Evolutionary conservation across 2,888 invertebrate species (phyloP).

Genomic region (Papilio demoleus): DNA sequence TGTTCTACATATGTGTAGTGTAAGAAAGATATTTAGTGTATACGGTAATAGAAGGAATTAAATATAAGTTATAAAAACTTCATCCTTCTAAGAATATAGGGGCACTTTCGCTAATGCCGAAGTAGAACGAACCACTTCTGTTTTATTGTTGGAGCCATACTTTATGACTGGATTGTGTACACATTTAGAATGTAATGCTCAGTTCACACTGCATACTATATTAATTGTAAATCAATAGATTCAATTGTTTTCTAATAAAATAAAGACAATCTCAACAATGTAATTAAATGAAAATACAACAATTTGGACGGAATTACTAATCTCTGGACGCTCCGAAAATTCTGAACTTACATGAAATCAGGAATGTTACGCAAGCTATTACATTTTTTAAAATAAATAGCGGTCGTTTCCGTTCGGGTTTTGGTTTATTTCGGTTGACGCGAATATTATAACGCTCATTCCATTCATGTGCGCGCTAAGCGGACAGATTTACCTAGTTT

Average conservation of each 20-base stretch:
- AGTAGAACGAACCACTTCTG: slow-evolving; percentile 78
- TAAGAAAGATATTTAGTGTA: slow-evolving; percentile 30
- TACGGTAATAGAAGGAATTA: slow-evolving; percentile 68
- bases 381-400: too few species aligned
- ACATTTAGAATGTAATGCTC: slow-evolving; percentile 69
- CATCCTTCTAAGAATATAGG: slow-evolving; percentile 74
- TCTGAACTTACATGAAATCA: too few species aligned
- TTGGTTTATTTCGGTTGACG: slow-evolving; percentile 80
- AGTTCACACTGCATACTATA: slow-evolving; percentile 44
- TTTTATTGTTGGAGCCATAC: slow-evolving; percentile 83
- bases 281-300: too few species aligned
- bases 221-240: slow-evolving; percentile 10
- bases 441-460: slow-evolving; percentile 80
- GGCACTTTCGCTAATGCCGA: slow-evolving; percentile 73
- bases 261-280: background rate
- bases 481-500: slow-evolving; percentile 62
- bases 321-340: too few species aligned
- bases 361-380: too few species aligned
- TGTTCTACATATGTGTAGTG: too few species aligned
- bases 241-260: background rate
- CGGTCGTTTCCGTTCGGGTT: slow-evolving; percentile 80
- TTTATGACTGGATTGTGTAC: slow-evolving; percentile 83
- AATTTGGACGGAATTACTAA: too few species aligned
- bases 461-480: slow-evolving; percentile 62
- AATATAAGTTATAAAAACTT: slow-evolving; percentile 71